These are phyloP conservation scores for Brenthis daphne DNA, from an alignment of 2,888 invertebrate species.

Conservation along the genomic window DNA sequence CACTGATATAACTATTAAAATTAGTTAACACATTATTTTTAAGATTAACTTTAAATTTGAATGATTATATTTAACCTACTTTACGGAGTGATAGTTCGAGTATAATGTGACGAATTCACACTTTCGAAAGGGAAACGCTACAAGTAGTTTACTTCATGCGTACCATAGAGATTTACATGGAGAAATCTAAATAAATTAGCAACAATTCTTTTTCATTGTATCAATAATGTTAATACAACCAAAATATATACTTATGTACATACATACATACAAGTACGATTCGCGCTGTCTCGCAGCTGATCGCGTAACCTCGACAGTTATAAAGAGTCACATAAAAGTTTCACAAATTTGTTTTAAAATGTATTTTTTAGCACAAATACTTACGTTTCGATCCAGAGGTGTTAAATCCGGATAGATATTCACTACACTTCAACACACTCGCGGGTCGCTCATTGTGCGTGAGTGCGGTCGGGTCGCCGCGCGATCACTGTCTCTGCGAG, in stretches of 20 bases:
- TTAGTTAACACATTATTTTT: constrained; percentile 22
- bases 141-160: constrained; percentile 19
- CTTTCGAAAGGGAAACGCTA: constrained; percentile 45
- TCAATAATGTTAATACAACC: not conserved
- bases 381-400: constrained; percentile 35
- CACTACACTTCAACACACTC: constrained; percentile 76
- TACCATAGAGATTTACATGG: not conserved
- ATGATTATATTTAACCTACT: constrained; percentile 39
- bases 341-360: constrained; percentile 1
- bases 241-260: not conserved
- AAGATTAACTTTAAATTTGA: constrained; percentile 9
- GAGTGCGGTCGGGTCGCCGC: constrained; percentile 64
- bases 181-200: not conserved
- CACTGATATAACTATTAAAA: constrained; percentile 21
- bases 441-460: constrained; percentile 65
- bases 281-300: constrained; percentile 70
- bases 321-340: constrained; percentile 40
- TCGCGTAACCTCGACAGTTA: constrained; percentile 51
- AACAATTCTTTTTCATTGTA: no score
- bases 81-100: constrained; percentile 31
- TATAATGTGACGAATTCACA: constrained; percentile 41
- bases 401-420: constrained; percentile 61
- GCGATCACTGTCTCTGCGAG: constrained; percentile 59
- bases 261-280: constrained; percentile 35
- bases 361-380: constrained; percentile 15